Evolutionary conservation across 2,888 invertebrate genomes (phyloP), one percentile per base, ranked within the genome.

Genomic region (Morpho helenor): DNA sequence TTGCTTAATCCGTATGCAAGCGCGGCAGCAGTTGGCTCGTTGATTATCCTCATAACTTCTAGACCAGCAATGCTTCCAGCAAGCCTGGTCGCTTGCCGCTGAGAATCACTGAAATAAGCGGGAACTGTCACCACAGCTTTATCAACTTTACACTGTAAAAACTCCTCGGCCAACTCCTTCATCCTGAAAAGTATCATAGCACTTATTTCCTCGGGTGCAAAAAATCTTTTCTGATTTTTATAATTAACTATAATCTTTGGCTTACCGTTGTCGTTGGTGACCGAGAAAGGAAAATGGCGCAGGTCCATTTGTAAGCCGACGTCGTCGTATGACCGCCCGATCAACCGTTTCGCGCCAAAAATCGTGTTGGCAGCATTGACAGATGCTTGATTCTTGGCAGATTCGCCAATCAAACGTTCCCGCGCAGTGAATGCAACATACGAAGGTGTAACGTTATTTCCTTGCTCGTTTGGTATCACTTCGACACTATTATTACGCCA

Each of bases 81-180:
- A 0, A 71, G 60, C 56, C 72, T 76, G 2, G 82, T 85, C 0
- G 85, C 83, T 54, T 82, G 80, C 0, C 86, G 73, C 55, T 87
- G 87, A 0, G 78, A 66, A 56, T 84, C 79, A 50, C 76, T 84
- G 62, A 86, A 87, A 67, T 84, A 83, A 44, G 84, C 83, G 0
- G 87, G 87, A 7, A 87, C 87, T 2, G 86, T 84, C 2, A 87
- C 74, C 22, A 87, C 87, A 0, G 84, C 86, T 42, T 78, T 77
- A 23, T 77, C 71, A 0, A 87, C 79, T 60, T 70, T 71, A 48
- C 54, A 62, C n/a, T 75, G 76, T 41, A 87, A 63, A 68, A 78
- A 77, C 10, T 60, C 65, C 61, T 87, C 85, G 5, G 84, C 84
- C 0, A 76, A 61, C 66, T 81, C 76, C 62, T 84, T 87, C 73